phyloP scores from a whole-genome alignment of 2,113 vertebrate genomes.

The Phaetusa simplex region DNA sequence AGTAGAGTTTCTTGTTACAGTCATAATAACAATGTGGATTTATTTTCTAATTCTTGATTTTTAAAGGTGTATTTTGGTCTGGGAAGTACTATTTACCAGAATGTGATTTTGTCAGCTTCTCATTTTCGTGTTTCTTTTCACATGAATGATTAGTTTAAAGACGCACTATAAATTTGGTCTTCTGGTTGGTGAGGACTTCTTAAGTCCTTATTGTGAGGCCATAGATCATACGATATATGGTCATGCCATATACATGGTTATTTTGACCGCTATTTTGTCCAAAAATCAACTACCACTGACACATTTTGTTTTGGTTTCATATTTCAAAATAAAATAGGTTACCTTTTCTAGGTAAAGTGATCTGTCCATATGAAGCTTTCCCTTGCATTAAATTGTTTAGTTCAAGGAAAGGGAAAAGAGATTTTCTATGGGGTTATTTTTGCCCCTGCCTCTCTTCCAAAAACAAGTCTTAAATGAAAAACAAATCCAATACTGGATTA shows the following conservation, averaged over 20 bases:
- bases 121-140: neutral
- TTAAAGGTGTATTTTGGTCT: neutral
- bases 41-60: neutral
- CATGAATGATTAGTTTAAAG: neutral
- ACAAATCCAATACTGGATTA: neutral
- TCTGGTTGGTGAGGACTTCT: neutral
- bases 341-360: neutral
- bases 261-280: neutral
- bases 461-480: neutral
- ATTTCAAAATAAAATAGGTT: neutral
- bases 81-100: neutral
- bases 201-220: neutral
- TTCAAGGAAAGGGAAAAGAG: neutral
- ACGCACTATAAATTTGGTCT: neutral
- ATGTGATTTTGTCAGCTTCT: neutral
- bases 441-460: neutral
- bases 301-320: neutral
- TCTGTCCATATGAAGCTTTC: neutral
- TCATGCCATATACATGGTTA: neutral
- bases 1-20: neutral
- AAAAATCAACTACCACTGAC: neutral
- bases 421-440: neutral
- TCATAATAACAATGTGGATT: neutral
- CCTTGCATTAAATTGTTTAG: neutral
- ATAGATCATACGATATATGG: neutral